phyloP scores from a whole-genome alignment of 2,888 invertebrate species.

The Fabriciana adippe region DNA sequence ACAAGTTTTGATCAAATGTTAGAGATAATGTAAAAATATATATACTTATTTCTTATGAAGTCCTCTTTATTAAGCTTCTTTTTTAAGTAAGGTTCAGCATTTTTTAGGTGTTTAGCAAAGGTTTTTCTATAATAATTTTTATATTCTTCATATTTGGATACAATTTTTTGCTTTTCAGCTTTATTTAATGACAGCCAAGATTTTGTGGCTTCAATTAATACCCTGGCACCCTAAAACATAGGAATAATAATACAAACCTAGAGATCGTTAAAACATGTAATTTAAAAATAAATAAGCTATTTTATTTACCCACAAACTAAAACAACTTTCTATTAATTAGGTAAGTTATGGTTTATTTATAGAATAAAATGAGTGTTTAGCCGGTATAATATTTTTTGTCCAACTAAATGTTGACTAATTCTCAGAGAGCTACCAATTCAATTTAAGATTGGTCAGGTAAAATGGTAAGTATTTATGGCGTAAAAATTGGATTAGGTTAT shows the following conservation, averaged over 20 bases:
- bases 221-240: conserved; percentile 26
- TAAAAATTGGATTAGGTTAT: no score
- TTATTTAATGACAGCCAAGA: conserved; percentile 63
- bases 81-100: conserved; percentile 58
- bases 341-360: no score
- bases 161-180: conserved; percentile 55
- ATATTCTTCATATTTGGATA: conserved; percentile 50
- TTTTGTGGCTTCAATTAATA: conserved; percentile 54
- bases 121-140: conserved; percentile 46
- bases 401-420: no score
- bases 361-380: no score
- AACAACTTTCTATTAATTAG: no score
- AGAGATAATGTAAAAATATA: neutral
- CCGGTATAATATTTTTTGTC: no score
- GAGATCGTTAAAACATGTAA: neutral
- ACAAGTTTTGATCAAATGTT: no score
- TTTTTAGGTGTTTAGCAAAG: conserved; percentile 52
- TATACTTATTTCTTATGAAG: conserved; percentile 3
- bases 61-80: conserved; percentile 39
- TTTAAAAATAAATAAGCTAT: neutral
- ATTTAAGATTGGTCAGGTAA: no score
- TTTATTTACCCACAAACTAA: neutral
- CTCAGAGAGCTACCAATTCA: no score
- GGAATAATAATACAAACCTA: neutral
- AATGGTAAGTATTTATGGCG: no score